Evolutionary conservation across 2,888 invertebrate genomes (phyloP), one percentile per base, ranked within the genome.

Genomic region (Drosophila austrosaltans): DNA sequence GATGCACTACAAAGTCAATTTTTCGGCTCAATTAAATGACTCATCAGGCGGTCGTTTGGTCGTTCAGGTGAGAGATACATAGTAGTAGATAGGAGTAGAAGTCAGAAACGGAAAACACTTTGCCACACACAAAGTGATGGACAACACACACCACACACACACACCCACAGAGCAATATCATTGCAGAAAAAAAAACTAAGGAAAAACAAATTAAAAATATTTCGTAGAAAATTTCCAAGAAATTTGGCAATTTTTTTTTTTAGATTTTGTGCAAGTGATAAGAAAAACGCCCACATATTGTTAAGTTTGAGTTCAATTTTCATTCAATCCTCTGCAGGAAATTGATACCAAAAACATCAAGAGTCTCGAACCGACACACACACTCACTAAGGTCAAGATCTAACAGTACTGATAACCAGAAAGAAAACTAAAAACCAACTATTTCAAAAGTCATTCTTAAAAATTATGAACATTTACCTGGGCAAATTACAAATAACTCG

Each of bases 401-500:
- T 67, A 65, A 63, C 7, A 42, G 42, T 62, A n/a, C 53, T 66
- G 82, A 82, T 82, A 82, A 82, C 70, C 36, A 42, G 32, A 60
- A 42, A 67, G 68, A 74, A 69, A 58, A 61, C 53, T 16, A 57
- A 59, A 36, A 44, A 44, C 32, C 63, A 39, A 79, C 74, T 73
- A 73, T 76, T 78, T 53, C 79, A 77, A 30, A 82, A 82, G 85
- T 86, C 87, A 87, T 86, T 85, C 87, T 87, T 82, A 81, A 87
- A 84, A 88, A 88, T 88, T 88, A 87, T 87, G 84, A 87, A 82
- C 88, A 87, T 84, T 84, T 84, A 87, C 88, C 89, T 87, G 82
- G 76, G 76, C 78, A 83, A 87, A 87, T 86, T 85, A 81, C 81
- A 72, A 60, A 66, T 64, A 67, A 44, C 60, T 60, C 59, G 53